phyloP scores from a whole-genome alignment of 2,797 vertebrate species.

The Leptodactylus fallax region DNA sequence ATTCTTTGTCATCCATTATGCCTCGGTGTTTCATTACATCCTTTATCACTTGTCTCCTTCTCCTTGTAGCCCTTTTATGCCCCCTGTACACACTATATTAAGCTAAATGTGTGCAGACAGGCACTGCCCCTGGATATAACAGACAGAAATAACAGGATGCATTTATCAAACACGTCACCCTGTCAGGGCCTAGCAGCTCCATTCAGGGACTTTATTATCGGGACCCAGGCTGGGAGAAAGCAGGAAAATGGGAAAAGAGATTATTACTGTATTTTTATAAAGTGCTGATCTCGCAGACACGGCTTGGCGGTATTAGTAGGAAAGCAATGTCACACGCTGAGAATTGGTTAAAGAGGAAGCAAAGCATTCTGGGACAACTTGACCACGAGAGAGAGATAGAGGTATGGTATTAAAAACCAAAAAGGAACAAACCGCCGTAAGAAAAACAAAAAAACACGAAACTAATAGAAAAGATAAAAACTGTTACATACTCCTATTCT shows the following conservation, averaged over 20 bases:
- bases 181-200: conserved; percentile 45
- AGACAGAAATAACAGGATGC: conserved; percentile 58
- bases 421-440: too few relatives aligned
- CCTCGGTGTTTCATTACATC: conserved; percentile 39
- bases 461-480: too few relatives aligned
- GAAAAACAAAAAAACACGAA: too few relatives aligned
- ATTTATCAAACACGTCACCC: conserved; percentile 44
- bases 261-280: conserved; percentile 54
- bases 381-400: background rate
- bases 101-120: conserved; percentile 41
- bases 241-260: conserved; percentile 43
- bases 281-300: conserved; percentile 52
- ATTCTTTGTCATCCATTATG: conserved; percentile 15
- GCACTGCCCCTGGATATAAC: conserved; percentile 40
- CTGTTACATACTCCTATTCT: too few relatives aligned
- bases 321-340: conserved; percentile 24
- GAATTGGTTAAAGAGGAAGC: background rate
- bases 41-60: conserved; percentile 54
- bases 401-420: too few relatives aligned
- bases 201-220: conserved; percentile 57
- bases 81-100: conserved; percentile 46
- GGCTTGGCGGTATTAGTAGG: conserved; percentile 24
- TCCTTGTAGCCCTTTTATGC: conserved; percentile 32
- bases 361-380: conserved; percentile 1
- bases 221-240: background rate